These are phyloP conservation scores for Echinometra lucunter DNA, from an alignment of 53 echinoderm and acorn worm genomes.

Conservation along the genomic window DNA sequence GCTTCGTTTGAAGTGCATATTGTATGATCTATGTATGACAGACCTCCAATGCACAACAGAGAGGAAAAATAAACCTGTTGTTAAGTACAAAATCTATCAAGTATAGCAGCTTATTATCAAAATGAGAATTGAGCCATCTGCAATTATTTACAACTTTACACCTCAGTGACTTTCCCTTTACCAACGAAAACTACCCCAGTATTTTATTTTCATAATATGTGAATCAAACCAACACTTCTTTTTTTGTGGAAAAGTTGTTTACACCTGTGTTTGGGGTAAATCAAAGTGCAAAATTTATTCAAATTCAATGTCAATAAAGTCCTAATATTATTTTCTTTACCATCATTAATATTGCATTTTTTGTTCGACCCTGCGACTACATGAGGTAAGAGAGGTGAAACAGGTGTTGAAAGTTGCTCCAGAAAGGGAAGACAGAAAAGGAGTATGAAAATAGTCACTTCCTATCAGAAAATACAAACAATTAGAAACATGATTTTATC, in stretches of 20 bases:
- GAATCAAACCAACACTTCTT: neutral
- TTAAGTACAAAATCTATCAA: slow-evolving; percentile 30
- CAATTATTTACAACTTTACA: slow-evolving; percentile 16
- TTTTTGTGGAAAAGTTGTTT: neutral
- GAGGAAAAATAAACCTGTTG: neutral
- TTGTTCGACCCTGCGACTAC: neutral
- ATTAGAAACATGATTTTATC: neutral
- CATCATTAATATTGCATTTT: slow-evolving; percentile 16
- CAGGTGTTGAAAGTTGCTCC: neutral
- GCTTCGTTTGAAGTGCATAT: neutral
- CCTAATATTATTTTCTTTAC: neutral
- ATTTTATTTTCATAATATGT: no score
- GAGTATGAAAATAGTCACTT: slow-evolving; percentile 25
- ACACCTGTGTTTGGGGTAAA: neutral
- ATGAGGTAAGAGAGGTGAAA: neutral
- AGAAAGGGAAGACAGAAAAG: slow-evolving; percentile 3
- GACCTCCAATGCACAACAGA: neutral
- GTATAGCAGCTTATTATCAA: neutral
- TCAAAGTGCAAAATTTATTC: neutral
- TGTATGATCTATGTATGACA: neutral
- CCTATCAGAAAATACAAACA: neutral
- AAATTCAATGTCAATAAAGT: neutral
- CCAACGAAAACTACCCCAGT: neutral
- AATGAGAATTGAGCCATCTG: neutral
- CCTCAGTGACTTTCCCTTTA: neutral